phyloP scores from a whole-genome alignment of 2,888 invertebrate species.

The Neocrepidodera transversa region DNA sequence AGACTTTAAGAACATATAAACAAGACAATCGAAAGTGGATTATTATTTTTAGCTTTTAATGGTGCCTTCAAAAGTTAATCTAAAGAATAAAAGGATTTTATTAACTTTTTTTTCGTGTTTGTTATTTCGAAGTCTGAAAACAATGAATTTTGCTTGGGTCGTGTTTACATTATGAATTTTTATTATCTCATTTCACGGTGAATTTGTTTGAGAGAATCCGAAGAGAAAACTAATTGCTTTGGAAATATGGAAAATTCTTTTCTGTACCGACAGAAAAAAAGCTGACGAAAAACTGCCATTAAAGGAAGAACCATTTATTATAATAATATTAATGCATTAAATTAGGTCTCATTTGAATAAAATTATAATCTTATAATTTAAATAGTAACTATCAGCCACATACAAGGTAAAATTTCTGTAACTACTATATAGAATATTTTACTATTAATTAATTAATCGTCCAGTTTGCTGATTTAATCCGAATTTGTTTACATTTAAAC shows the following conservation, averaged over 20 bases:
- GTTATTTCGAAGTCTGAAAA: conserved; percentile 3
- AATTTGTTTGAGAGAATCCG: conserved; percentile 13
- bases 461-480: no score
- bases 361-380: no score
- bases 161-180: conserved; percentile 24
- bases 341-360: no score
- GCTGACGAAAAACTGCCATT: conserved; percentile 3
- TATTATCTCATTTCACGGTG: conserved; percentile 21
- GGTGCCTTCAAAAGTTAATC: neutral
- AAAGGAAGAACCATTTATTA: neutral
- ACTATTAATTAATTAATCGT: no score
- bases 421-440: no score
- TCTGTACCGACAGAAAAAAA: neutral
- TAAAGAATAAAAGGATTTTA: neutral
- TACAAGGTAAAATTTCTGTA: no score
- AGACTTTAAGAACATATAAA: no score
- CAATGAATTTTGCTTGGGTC: conserved; percentile 9
- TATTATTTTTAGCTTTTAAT: no score
- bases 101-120: conserved; percentile 4
- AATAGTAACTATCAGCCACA: no score
- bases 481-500: no score
- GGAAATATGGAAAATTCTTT: conserved; percentile 5
- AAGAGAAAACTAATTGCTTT: conserved; percentile 15
- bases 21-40: no score
- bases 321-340: no score